phyloP scores from a whole-genome alignment of 2,797 vertebrate genomes.

The Erethizon dorsatum region DNA sequence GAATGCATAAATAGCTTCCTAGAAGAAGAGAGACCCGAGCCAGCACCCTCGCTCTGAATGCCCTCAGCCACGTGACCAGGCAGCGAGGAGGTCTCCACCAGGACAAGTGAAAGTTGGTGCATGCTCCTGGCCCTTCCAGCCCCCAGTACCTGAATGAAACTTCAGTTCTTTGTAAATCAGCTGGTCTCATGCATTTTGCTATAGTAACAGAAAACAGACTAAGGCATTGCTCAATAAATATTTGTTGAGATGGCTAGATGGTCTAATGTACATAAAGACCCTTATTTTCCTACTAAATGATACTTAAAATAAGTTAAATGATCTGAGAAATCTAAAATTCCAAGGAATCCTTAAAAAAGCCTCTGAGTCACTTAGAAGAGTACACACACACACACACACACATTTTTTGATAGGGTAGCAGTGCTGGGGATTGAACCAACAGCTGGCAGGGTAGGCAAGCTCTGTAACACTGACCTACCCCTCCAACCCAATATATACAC shows the following conservation, averaged over 20 bases:
- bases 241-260: neutral
- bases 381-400: neutral
- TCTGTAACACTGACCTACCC: neutral
- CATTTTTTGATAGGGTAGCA: neutral
- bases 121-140: neutral
- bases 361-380: conserved; percentile 18
- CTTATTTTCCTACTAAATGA: neutral
- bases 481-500: neutral
- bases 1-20: too few relatives aligned
- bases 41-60: neutral
- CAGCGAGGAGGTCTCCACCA: neutral
- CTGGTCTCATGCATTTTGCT: neutral
- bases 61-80: neutral
- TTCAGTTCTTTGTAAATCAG: neutral
- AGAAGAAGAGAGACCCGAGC: neutral
- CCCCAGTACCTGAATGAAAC: neutral
- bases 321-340: conserved; percentile 55
- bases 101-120: neutral
- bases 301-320: conserved; percentile 1
- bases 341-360: conserved; percentile 1
- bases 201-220: neutral
- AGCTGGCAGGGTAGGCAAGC: neutral
- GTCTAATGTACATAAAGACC: neutral
- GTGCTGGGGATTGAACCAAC: too few relatives aligned
- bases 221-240: neutral